Conservation (phyloP, 1,140 invertebrate species). For the Steinernema khuongi region DNA sequence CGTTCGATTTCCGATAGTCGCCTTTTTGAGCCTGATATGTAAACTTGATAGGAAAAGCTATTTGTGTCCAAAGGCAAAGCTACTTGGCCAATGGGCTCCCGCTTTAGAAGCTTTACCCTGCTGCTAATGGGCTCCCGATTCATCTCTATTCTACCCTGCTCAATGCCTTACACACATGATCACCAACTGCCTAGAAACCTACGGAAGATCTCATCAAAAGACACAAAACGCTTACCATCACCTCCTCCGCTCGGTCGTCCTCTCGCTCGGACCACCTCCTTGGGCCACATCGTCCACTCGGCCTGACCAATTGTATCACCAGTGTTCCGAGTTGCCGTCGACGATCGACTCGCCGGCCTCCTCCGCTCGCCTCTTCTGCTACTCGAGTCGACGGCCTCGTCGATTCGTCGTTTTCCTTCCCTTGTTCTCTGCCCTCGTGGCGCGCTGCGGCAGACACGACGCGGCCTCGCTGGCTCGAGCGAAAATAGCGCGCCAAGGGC, state of each 20-base stretch:
- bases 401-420: slow-evolving; percentile 12
- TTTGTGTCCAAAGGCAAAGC: no score
- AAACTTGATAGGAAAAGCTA: no score
- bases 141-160: no score
- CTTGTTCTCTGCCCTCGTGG: slow-evolving; percentile 7
- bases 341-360: slow-evolving; percentile 3
- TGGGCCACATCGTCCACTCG: no score
- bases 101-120: background rate
- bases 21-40: background rate
- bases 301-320: background rate
- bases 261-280: no score
- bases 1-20: background rate
- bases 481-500: slow-evolving; percentile 5
- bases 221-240: no score
- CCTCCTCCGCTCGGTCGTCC: no score
- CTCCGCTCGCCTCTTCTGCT: background rate
- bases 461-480: background rate
- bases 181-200: no score
- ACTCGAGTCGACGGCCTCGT: slow-evolving; percentile 7
- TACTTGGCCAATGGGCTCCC: background rate
- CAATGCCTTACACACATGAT: no score
- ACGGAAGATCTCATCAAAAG: background rate
- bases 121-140: no score
- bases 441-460: slow-evolving; percentile 12
- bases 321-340: slow-evolving; percentile 5